A percentile compares a stretch with the other conserved stretches of the same genome.
Evolutionary conservation across 2,113 vertebrate species (phyloP).

Genomic region (Xenopus borealis): DNA sequence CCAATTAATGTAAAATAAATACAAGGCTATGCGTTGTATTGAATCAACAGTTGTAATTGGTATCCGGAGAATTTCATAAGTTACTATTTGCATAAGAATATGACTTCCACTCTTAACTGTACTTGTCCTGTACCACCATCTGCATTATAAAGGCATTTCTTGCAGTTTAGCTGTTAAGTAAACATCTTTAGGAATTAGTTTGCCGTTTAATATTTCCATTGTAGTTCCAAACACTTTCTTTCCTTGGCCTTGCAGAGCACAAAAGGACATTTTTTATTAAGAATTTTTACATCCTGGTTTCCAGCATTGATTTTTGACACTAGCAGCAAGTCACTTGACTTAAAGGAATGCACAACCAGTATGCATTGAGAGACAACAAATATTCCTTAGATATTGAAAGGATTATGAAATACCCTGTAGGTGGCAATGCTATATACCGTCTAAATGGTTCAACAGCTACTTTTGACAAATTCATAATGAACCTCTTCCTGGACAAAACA

Average conservation of each 20-base stretch:
- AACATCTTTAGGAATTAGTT: slow-evolving; percentile 41
- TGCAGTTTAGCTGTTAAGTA: slow-evolving; percentile 40
- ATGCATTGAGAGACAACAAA: slow-evolving; percentile 42
- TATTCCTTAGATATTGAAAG: slow-evolving; percentile 6
- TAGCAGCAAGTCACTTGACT: slow-evolving; percentile 41
- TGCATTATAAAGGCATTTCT: slow-evolving; percentile 39
- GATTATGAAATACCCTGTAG: slow-evolving; percentile 35
- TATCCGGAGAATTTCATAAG: slow-evolving; percentile 5
- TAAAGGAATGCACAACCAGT: slow-evolving; percentile 29
- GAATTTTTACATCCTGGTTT: slow-evolving; percentile 29
- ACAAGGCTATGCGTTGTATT: no score
- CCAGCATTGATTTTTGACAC: slow-evolving; percentile 29
- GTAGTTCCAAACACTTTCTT: slow-evolving; percentile 34
- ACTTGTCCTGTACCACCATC: slow-evolving; percentile 14
- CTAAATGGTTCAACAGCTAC: no score
- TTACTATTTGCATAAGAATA: slow-evolving; percentile 29
- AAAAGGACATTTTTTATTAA: slow-evolving; percentile 32
- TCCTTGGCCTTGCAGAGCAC: slow-evolving; percentile 20
- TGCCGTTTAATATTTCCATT: slow-evolving; percentile 12
- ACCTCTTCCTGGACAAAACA: no score
- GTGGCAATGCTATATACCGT: no score
- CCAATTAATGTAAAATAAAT: no score
- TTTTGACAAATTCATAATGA: no score
- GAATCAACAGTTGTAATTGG: neutral
- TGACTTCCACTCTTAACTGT: slow-evolving; percentile 4